Evolutionary conservation across 2,797 vertebrate species (phyloP), one percentile per base, ranked within the genome.

Genomic region (Gymnothorax reevesii): DNA sequence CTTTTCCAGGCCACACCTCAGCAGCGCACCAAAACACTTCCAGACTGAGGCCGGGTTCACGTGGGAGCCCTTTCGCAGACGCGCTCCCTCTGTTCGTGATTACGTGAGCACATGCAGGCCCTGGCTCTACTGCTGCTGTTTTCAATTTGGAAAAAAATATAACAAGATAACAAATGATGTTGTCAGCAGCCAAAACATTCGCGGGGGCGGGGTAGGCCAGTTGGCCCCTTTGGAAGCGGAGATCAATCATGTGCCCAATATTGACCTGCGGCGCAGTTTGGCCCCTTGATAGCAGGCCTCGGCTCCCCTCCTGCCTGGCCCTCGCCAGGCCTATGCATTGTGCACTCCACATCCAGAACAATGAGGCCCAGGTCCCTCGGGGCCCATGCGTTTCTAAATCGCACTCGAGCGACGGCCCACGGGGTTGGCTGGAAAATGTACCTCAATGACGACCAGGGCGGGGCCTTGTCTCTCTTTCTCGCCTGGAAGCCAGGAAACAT

Each of bases 81-180:
- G 54, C 82, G 3, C 49, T 93, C 91, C 91, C 87, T 87, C 91
- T 91, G 91, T 83, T 88, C 82, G 86, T 93, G 93, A 95, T 95
- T 93, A 94, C 95, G 94, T 95, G 94, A 95, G 90, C 94, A 92
- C 94, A 94, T 92, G 92, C 91, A 94, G 33, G 89, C 90, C 83
- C 86, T 84, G 66, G 27, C 88, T n/a, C 83, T 49, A 83, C 87
- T 86, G 62, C 77, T 75, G 85, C 86, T 87, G 85, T 86, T 87
- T 88, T 87, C 82, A 83, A 87, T 88, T 90, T 91, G 92, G 42
- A 15, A 79, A 75, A 79, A 79, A 27, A 17, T 2, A 20, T 0
- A 91, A 90, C 94, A 92, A 88, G 94, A 94, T 92, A 94, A 89
- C 91, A 94, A 89, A 95, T 95, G 93, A 95, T 93, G 92, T 96